Evolutionary conservation across 2,113 vertebrate genomes (phyloP), one percentile per base, ranked within the genome.

Genomic region (Pogona vitticeps): DNA sequence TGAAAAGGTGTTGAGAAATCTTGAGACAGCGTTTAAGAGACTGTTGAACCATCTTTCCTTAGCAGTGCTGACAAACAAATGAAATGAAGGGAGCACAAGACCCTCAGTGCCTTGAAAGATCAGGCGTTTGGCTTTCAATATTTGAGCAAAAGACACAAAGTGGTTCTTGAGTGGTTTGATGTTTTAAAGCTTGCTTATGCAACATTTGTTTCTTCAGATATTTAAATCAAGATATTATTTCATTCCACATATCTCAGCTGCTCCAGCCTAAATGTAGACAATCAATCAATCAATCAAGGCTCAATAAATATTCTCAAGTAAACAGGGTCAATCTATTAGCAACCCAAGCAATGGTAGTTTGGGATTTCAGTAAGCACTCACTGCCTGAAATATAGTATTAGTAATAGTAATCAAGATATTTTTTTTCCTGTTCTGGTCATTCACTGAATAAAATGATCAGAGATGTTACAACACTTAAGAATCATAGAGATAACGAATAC

Each of bases 81-180:
- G 12, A 28, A 58, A 1, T 0, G 1, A 1, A 0, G 0, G 20
- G 80, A 20, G 82, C 17, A 42, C 8, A 73, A 20, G 33, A 6
- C 71, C 38, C 17, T 40, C 70, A 36, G 36, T 38, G 20, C 71
- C 38, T 72, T 40, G 71, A 73, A 40, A 23, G 36, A 73, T 73
- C 71, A 73, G 38, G 40, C 40, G 21, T 7, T 42, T 12, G 21
- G 71, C 20, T 73, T 36, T 38, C 71, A 73, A 36, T 36, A 42
- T 42, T 38, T 73, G 36, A 23, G 6, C 20, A 42, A 73, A 40
- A 38, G 33, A 5, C 38, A 20, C 71, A 73, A 26, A 73, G 15
- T 40, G 8, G n/a, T 36, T 71, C 12, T 33, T n/a, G 67, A 70
- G n/a, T 36, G 33, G n/a, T 71, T 71, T 71, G 17, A 71, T 71